Evolutionary conservation across 1,140 invertebrate genomes (phyloP), one percentile per base, ranked within the genome.

Genomic region (Scaptomyza graminum): DNA sequence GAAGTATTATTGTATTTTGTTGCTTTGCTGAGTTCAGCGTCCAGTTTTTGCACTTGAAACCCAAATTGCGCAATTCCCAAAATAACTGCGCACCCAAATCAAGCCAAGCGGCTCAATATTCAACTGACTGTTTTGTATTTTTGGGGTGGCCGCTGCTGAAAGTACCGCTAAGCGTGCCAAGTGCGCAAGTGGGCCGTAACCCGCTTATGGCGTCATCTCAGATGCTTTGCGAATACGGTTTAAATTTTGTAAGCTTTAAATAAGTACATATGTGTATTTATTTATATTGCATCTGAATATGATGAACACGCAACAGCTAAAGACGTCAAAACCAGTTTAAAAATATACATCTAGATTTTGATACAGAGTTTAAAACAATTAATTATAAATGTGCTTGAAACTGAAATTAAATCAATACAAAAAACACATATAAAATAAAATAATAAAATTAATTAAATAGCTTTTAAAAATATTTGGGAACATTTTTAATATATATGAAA

Each of bases 21-120:
- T 55, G 60, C 37, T 41, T 39, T 68, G 51, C 25, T 64, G 67
- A 67, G 82, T 85, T 85, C 82, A 85, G 82, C 70, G 82, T 63
- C 69, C 82, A 70, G 82, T 67, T 87, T 82, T 87, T 85, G 83
- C 85, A 87, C 82, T 85, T 85, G 82, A 85, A 78, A 85, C 82
- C 82, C 82, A 85, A 87, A 85, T 85, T 87, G 80, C 82, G 82
- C 78, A 87, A 65, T 85, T 82, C 82, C 74, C 64, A 51, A 87
- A 87, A 82, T 78, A 85, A 72, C 47, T 60, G 63, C 69, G 55
- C 62, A 47, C 54, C 56, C 62, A 66, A 65, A 18, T 59, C 25
- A 2, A 12, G 8, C 46, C 5, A 47, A 39, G 18, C 15, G 52
- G 16, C 54, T 68, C 22, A 60, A 64, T 65, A 51, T 52, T 28